Evolutionary conservation across 2,113 vertebrate genomes (phyloP).

Genomic region (Haemorhous mexicanus): DNA sequence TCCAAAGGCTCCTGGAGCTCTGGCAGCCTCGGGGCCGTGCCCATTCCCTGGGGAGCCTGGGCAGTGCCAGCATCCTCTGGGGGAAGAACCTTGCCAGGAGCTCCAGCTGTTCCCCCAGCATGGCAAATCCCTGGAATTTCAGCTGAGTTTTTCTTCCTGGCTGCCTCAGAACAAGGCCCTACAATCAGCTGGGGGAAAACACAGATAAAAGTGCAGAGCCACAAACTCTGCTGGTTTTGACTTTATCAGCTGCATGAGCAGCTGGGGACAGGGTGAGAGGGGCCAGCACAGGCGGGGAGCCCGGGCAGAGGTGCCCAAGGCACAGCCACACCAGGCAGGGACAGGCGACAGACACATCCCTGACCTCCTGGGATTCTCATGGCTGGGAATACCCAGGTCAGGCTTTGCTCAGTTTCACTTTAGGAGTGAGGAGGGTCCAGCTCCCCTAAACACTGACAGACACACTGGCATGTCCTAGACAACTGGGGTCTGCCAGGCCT

Average conservation of each 20-base stretch:
- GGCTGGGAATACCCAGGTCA: too few species aligned
- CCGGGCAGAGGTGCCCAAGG: rapidly evolving
- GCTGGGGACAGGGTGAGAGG: not conserved
- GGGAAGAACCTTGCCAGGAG: not conserved
- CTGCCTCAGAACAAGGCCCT: not conserved
- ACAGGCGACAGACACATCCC: not conserved
- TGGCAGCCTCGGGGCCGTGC: not conserved
- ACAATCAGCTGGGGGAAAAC: not conserved
- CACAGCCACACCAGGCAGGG: too few species aligned
- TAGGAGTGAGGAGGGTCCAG: not conserved
- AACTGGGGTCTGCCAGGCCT: rapidly evolving
- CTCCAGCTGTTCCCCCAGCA: not conserved
- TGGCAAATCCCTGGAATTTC: not conserved
- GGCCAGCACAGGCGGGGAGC: not conserved
- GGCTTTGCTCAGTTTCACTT: not conserved
- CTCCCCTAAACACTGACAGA: not conserved
- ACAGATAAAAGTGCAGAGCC: not conserved
- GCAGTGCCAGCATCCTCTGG: not conserved
- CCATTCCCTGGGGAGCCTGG: not conserved
- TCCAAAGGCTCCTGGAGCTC: not conserved
- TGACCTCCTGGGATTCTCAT: rapidly evolving
- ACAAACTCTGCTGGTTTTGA: not conserved
- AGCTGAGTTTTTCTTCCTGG: too few species aligned
- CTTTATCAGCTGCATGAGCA: not conserved
- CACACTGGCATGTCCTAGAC: rapidly evolving